Base-by-base conservation (phyloP, 2,888 invertebrate genomes). In the Watsonalla cultraria region DNA sequence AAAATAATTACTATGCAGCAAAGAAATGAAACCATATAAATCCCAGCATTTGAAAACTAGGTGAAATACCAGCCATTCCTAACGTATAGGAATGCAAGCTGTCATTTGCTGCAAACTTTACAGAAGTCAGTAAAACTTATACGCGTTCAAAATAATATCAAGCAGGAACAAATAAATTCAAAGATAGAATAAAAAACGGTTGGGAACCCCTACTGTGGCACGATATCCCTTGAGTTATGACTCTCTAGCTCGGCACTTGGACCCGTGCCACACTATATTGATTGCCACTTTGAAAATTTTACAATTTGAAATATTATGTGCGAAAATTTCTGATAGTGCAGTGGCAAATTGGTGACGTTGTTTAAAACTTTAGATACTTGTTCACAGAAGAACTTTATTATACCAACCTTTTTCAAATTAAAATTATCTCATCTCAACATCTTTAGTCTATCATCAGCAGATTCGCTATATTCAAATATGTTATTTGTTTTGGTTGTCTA, bases 281-380 rank as follows among this genome's bases (percentile, higher is more conserved):
- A 78, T 76, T 71, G 64, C 70, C 68, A 71, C 72, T 77, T 75
- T 60, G 52, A 56, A 63, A 74, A 73, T 74, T 72, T 76, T 66
- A 66, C 58, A 66, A 66, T 68, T 68, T 68, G 62, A 72, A 70
- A 66, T 71, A 68, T 62, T 56, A 59, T 34, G 57, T 51, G 56
- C 51, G 53, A 61, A 58, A 59, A 55, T 56, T 57, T 53, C 52
- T 51, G 48, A 45, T 45, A 47, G 47, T 13, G 37, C 49, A 54
- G 13, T 35, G 34, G 39, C 39, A 49, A 49, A 15, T 49, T 37
- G 49, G n/a, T n/a, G 49, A 15, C 37, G 14, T 14, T 13, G 15
- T 37, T 39, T 49, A 13, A 14, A 49, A 49, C 33, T 48, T 34
- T 7, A 34, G n/a, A 35, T n/a, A 49, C 37, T 37, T 49, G 49